Evolutionary conservation across 2,113 vertebrate genomes (phyloP), one percentile per base, ranked within the genome.

Genomic region (Spea multiplicata): DNA sequence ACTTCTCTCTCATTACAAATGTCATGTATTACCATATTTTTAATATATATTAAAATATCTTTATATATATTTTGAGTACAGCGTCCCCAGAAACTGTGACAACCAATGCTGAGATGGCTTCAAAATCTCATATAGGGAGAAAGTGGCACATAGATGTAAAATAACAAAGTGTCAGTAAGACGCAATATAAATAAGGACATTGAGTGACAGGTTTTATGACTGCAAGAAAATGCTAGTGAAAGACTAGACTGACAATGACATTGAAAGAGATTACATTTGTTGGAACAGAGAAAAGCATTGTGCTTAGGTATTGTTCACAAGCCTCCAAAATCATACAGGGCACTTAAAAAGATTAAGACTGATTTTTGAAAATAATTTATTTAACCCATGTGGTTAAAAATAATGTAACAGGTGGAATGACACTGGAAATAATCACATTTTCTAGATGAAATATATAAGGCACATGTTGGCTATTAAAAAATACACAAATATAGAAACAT

Each of bases 231-330:
- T 71, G 55, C 55, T 59, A 71, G 48, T 71, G 45, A 65, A 70
- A 71, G n/a, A 71, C 3, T 13, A 71, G 57, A 70, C n/a, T 48
- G 75, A 78, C 50, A 68, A 57, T 78, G 76, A 78, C 76, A 78
- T 64, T 62, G 67, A 78, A 44, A 78, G 16, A 71, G 68, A 78
- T 78, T 78, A 78, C 68, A 78, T 78, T 78, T 78, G 76, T 65
- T 62, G 48, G 46, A 52, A 78, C 67, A 78, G 68, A 30, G 17
- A 78, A 61, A 77, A 49, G 6, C 12, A 64, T 16, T 62, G 67
- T 52, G 71, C 76, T 62, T 47, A 67, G 55, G 48, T 70, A 70
- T 57, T 76, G 66, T 69, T 70, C 66, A 77, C 75, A 77, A 49
- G 76, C 57, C 49, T 78, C 71, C 17, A 78, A 64, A 66, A 61